Evolutionary conservation across 2,888 invertebrate species (phyloP), one percentile per base, ranked within the genome.

Genomic region (Unio delphinus): DNA sequence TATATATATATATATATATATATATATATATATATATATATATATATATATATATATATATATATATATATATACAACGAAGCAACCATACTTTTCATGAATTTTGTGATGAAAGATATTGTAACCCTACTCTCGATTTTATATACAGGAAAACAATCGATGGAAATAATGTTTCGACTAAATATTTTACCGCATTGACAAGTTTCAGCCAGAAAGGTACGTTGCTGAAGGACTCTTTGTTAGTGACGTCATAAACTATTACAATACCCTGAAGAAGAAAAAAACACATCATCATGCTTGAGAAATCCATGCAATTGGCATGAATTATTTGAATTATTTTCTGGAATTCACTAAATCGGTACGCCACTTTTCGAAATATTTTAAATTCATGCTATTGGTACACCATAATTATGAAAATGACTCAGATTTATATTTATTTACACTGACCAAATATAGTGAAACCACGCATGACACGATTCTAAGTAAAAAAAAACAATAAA

Each of bases 171-270:
- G 54, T 20, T 34, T 5, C 18, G 7, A 28, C 11, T 3, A n/a
- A 64, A 1, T 11, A 55, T 80, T 89, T 88, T 90, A 95, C 96
- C 92, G 95, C 95, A 91, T 96, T 95, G 81, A 96, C 95, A 91
- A 95, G 96, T 89, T 95, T 93, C 75, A 96, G 92, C 96, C 96
- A 96, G 88, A 96, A 96, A 15, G 95, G 94, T 79, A 96, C 92
- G 90, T 96, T 95, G 89, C 95, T 95, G 90, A 96, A 96, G n/a
- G 96, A 95, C 86, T 95, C 95, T 86, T 95, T 91, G 90, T 95
- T 95, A 59, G 96, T 96, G 80, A 96, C 95, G 89, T 96, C 96
- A 89, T 96, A 96, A 93, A 96, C 95, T 30, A 96, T 92, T 63
- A 96, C 92, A 82, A 96, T 95, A 66, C 96, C 96, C 96, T 90